These are phyloP conservation scores for Helicoverpa zea DNA, from an alignment of 1,140 invertebrate genomes.

Conservation along the genomic window DNA sequence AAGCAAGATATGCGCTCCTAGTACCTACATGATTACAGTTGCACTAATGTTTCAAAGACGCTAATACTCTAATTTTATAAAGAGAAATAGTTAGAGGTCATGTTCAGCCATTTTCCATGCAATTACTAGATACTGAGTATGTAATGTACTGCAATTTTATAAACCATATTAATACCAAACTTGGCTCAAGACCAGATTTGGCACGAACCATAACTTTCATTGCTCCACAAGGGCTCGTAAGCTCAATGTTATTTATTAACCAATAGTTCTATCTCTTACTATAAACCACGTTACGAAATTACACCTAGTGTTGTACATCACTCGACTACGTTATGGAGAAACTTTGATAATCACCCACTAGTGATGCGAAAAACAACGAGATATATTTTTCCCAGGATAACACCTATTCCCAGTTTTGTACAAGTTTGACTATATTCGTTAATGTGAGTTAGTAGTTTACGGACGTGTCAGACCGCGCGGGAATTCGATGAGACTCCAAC, in stretches of 20 bases:
- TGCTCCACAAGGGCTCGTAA: slow-evolving; percentile 25
- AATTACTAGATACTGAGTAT: neutral
- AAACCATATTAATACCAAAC: slow-evolving; percentile 26
- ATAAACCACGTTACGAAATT: slow-evolving; percentile 27
- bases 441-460: slow-evolving; percentile 52
- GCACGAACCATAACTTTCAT: slow-evolving; percentile 28
- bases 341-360: slow-evolving; percentile 25
- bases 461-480: slow-evolving; percentile 39
- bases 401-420: slow-evolving; percentile 4
- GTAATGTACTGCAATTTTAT: neutral
- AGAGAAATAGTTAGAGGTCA: neutral
- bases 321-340: slow-evolving; percentile 3
- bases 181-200: slow-evolving; percentile 39
- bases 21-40: neutral
- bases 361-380: slow-evolving; percentile 36
- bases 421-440: slow-evolving; percentile 52
- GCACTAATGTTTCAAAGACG: neutral
- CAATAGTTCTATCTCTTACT: slow-evolving; percentile 21
- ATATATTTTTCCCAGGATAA: slow-evolving; percentile 36
- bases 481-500: slow-evolving; percentile 46
- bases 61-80: neutral
- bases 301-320: slow-evolving; percentile 1
- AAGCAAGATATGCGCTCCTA: neutral
- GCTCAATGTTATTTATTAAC: slow-evolving; percentile 22
- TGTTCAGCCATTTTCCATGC: neutral